A percentile compares a stretch with the other conserved stretches of the same genome.
Conservation (phyloP, 2,888 invertebrate species). For the Tethea ocularis region DNA sequence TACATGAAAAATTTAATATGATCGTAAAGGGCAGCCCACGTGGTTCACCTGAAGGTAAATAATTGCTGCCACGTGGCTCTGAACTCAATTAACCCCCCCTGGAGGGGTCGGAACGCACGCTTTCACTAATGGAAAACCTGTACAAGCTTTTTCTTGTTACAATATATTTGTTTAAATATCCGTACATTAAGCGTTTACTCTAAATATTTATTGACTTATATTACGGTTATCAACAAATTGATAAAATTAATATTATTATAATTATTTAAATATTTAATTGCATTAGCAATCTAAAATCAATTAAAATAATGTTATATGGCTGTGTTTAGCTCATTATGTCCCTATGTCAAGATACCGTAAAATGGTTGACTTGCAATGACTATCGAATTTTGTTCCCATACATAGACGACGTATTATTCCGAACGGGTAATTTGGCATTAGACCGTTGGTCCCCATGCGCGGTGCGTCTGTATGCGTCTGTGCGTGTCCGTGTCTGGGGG, state of each 20-base stretch:
- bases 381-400: constrained; percentile 15
- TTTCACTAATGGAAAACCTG: constrained; percentile 57
- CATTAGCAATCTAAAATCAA: background rate
- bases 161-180: constrained; percentile 23
- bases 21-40: constrained; percentile 54
- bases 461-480: constrained; percentile 61
- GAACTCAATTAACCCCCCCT: constrained; percentile 69
- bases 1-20: constrained; percentile 7
- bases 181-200: constrained; percentile 23
- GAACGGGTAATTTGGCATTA: constrained; percentile 79
- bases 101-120: constrained; percentile 61
- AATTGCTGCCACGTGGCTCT: constrained; percentile 78
- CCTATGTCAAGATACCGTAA: background rate
- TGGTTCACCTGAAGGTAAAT: constrained; percentile 76
- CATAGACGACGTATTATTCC: constrained; percentile 63
- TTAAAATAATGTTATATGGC: background rate
- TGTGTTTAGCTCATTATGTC: background rate
- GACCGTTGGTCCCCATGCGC: constrained; percentile 47
- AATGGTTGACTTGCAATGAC: background rate
- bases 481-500: constrained; percentile 62
- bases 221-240: background rate
- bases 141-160: constrained; percentile 30
- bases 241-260: background rate
- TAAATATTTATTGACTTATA: constrained; percentile 35
- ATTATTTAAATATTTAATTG: background rate